Percentiles rank a stretch among this genome's conserved stretches.
Conservation (phyloP, 2,888 invertebrate species). For the Stegana nigrithorax region DNA sequence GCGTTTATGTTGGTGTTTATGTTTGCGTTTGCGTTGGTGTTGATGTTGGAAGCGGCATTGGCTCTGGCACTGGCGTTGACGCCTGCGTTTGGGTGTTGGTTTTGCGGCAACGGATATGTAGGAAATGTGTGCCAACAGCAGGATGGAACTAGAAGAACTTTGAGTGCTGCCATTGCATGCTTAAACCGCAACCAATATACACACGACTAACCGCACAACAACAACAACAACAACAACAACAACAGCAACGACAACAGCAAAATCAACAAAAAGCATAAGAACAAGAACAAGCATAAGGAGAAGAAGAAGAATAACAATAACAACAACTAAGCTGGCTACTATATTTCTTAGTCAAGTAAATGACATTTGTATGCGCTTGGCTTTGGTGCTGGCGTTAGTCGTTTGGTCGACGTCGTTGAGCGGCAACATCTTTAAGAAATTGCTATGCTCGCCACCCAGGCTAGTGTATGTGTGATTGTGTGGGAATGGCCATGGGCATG, state of each 20-base stretch:
- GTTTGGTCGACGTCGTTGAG: constrained; percentile 4
- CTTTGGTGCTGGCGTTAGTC: constrained; percentile 5
- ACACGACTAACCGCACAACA: background rate
- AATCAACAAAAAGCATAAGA: too few species aligned
- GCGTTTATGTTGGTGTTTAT: background rate
- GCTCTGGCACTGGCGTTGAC: background rate
- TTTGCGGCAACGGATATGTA: constrained; percentile 38
- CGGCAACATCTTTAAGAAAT: constrained; percentile 50
- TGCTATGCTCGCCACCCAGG: constrained; percentile 53
- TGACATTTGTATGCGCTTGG: constrained; percentile 55
- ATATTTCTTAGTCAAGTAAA: constrained; percentile 59
- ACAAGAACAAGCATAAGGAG: too few species aligned
- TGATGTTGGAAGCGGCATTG: too few species aligned
- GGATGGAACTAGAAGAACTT: constrained; percentile 7
- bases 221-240: too few species aligned
- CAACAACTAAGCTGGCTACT: constrained; percentile 53
- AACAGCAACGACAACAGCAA: constrained; percentile 54
- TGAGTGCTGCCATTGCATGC: constrained; percentile 25
- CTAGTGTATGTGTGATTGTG: constrained; percentile 12
- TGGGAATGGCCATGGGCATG: background rate
- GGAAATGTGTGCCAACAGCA: constrained; percentile 57
- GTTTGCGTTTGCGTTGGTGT: background rate
- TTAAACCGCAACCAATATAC: constrained; percentile 47
- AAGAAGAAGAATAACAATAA: too few species aligned
- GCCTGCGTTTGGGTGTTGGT: background rate